Evolutionary conservation across 1,140 invertebrate genomes (phyloP).

Genomic region (Calephelis nemesis): DNA sequence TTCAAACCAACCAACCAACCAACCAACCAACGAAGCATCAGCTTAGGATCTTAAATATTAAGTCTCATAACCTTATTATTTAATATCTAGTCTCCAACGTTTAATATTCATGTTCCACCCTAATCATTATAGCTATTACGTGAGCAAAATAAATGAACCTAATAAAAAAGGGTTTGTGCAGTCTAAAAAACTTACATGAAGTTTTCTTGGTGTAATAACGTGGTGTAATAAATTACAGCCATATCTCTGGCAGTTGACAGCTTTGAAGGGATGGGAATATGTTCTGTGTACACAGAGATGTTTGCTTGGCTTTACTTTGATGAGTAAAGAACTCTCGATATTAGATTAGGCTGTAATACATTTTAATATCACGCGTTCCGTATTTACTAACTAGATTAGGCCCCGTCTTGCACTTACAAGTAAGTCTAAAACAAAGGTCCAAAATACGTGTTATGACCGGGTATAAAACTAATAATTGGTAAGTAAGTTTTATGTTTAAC

Average conservation of each 20-base stretch:
- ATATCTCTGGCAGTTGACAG: slow-evolving; percentile 45
- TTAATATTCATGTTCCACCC: slow-evolving; percentile 4
- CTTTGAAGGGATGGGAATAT: slow-evolving; percentile 46
- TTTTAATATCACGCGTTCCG: no score
- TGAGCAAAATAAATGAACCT: slow-evolving; percentile 13
- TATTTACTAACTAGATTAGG: no score
- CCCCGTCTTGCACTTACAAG: no score
- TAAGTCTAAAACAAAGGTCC: no score
- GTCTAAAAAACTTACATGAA: slow-evolving; percentile 15
- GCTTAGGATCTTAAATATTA: no score
- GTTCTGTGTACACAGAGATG: slow-evolving; percentile 33
- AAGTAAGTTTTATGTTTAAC: no score
- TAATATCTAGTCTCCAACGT: neutral
- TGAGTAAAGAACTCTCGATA: neutral
- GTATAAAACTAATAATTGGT: no score
- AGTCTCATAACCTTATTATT: no score
- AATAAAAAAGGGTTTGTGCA: slow-evolving; percentile 17
- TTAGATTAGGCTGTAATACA: neutral
- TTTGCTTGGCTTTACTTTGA: slow-evolving; percentile 31
- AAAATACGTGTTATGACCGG: no score
- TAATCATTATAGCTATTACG: slow-evolving; percentile 4
- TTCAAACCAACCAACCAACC: no score
- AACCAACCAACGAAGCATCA: no score
- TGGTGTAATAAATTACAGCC: slow-evolving; percentile 46
- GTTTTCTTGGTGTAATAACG: slow-evolving; percentile 28